These are phyloP conservation scores for Microctenopoma lineatum DNA, from an alignment of 2,797 vertebrate species.

Conservation along the genomic window DNA sequence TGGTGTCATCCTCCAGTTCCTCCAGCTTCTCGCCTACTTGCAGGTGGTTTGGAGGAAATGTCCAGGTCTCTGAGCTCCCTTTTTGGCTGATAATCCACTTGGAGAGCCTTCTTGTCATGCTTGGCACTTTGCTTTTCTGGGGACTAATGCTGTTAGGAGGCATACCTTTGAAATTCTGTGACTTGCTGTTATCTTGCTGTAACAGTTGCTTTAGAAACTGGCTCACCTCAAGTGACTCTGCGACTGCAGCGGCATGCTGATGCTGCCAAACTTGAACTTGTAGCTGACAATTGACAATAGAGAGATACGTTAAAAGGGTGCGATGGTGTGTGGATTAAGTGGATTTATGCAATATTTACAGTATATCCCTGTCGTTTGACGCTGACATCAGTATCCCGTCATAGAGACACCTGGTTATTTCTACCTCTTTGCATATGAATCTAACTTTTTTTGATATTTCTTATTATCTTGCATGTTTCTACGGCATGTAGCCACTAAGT, in stretches of 20 bases:
- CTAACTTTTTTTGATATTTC: constrained; percentile 1
- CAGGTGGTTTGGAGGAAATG: constrained; percentile 55
- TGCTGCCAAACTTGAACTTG: constrained; percentile 44
- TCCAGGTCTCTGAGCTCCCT: constrained; percentile 43
- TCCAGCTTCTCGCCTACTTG: constrained; percentile 43
- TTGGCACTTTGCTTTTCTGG: constrained; percentile 50
- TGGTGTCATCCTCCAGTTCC: constrained; percentile 31
- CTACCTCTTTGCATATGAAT: background rate
- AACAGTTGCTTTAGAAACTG: constrained; percentile 65
- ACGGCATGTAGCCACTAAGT: background rate
- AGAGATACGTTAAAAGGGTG: constrained; percentile 3
- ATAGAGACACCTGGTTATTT: background rate
- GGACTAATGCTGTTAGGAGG: constrained; percentile 66
- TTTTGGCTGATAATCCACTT: constrained; percentile 60
- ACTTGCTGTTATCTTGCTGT: constrained; percentile 63
- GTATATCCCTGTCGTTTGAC: background rate
- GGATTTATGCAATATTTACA: background rate
- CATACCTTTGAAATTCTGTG: constrained; percentile 64
- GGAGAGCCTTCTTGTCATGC: constrained; percentile 67
- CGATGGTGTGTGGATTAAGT: constrained; percentile 25
- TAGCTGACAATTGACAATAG: constrained; percentile 31
- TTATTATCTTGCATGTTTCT: constrained; percentile 4
- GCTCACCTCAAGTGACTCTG: constrained; percentile 68
- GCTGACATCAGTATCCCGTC: background rate
- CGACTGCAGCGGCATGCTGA: constrained; percentile 51